Evolutionary conservation across 1,140 invertebrate species (phyloP).

Genomic region (Macrocentrus cingulum): DNA sequence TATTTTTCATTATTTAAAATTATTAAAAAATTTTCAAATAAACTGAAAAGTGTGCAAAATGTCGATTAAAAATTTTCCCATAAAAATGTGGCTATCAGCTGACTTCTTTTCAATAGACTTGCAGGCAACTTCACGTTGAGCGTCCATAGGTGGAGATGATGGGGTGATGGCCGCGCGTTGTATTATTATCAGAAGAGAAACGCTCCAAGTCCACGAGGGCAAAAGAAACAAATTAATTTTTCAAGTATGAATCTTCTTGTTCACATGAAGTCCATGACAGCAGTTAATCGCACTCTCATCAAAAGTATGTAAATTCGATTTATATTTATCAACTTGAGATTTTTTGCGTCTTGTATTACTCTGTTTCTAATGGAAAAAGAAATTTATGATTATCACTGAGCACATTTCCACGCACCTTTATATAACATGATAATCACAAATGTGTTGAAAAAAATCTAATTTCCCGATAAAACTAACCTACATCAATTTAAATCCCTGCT

Average conservation of each 20-base stretch:
- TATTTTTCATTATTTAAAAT: too few species aligned
- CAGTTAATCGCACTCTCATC: conserved; percentile 34
- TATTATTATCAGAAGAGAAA: conserved; percentile 23
- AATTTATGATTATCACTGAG: too few species aligned
- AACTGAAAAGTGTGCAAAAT: too few species aligned
- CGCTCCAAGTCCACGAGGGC: conserved; percentile 10
- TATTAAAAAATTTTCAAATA: too few species aligned
- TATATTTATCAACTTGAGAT: conserved; percentile 23
- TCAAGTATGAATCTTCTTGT: conserved; percentile 46
- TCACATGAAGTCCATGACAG: conserved; percentile 39
- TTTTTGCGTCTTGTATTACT: conserved; percentile 15
- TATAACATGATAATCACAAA: not conserved
- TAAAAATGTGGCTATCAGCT: too few species aligned
- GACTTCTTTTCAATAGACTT: too few species aligned
- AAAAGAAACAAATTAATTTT: conserved; percentile 20
- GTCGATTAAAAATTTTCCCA: too few species aligned
- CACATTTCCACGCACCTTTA: not conserved
- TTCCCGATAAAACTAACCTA: not conserved
- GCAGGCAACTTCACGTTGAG: not conserved
- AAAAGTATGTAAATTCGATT: conserved; percentile 44
- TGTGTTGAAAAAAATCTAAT: not conserved
- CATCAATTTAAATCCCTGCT: not conserved
- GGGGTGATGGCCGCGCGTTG: conserved; percentile 27
- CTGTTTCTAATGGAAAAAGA: not conserved
- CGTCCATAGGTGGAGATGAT: too few species aligned